Conservation (phyloP, 2,797 vertebrate species). For the Sciaenops ocellatus region DNA sequence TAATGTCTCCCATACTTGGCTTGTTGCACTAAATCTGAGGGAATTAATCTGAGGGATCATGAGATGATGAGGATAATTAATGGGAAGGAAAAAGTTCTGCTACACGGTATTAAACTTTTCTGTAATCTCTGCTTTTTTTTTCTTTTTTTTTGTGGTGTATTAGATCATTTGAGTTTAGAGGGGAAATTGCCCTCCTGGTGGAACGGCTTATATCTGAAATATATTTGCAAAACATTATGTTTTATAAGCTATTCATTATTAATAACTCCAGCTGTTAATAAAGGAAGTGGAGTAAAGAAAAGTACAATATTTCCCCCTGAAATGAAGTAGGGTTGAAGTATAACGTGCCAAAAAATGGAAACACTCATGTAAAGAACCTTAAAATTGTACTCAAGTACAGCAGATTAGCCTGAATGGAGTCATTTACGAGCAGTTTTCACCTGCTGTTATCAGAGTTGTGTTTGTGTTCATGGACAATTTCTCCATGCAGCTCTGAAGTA, state of each 20-base stretch:
- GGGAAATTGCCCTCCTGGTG: background rate
- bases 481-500: background rate
- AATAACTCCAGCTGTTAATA: background rate
- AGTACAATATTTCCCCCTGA: background rate
- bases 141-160: background rate
- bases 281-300: background rate
- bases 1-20: no score
- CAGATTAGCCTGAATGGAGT: slow-evolving; percentile 1
- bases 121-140: background rate
- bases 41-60: no score
- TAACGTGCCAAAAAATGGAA: background rate
- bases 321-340: background rate
- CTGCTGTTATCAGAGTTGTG: background rate
- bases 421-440: slow-evolving; percentile 2
- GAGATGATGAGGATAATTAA: no score
- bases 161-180: background rate
- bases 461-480: slow-evolving; percentile 2
- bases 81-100: no score
- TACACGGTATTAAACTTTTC: background rate
- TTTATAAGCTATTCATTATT: no score
- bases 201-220: background rate
- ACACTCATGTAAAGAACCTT: no score
- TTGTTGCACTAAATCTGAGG: no score
- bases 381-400: no score
- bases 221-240: background rate